Conservation (phyloP, 2,888 invertebrate genomes). For the Plagodis pulveraria region DNA sequence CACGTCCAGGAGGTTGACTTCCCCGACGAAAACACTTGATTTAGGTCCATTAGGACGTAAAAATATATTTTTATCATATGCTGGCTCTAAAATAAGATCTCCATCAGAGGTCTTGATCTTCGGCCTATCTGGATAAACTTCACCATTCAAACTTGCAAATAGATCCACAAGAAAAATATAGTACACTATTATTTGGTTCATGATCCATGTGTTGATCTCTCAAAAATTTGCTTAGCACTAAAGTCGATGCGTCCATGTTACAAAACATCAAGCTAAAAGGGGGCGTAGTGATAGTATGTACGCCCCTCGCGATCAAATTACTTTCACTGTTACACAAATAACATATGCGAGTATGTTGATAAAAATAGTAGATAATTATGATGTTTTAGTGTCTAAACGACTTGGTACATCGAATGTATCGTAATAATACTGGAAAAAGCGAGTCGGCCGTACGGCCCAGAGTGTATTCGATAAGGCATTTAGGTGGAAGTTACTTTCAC, state of each 20-base stretch:
- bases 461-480: no score
- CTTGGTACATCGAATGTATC: no score
- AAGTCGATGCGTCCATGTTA: neutral
- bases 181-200: conserved; percentile 52
- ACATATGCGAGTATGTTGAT: neutral
- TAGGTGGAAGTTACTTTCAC: no score
- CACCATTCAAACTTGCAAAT: conserved; percentile 56
- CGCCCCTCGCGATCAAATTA: conserved; percentile 6
- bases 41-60: conserved; percentile 89
- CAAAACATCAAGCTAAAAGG: neutral
- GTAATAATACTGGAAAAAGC: no score
- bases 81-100: conserved; percentile 91
- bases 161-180: conserved; percentile 50
- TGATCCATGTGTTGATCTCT: conserved; percentile 48
- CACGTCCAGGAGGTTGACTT: conserved; percentile 85
- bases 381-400: no score
- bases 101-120: conserved; percentile 87
- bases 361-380: neutral
- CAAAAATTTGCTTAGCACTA: conserved; percentile 35
- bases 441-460: no score
- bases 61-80: conserved; percentile 91
- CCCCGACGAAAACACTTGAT: conserved; percentile 87
- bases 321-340: neutral
- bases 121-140: conserved; percentile 87
- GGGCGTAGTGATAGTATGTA: neutral